Conservation (phyloP, 2,888 invertebrate genomes). For the Argyresthia goedartella region DNA sequence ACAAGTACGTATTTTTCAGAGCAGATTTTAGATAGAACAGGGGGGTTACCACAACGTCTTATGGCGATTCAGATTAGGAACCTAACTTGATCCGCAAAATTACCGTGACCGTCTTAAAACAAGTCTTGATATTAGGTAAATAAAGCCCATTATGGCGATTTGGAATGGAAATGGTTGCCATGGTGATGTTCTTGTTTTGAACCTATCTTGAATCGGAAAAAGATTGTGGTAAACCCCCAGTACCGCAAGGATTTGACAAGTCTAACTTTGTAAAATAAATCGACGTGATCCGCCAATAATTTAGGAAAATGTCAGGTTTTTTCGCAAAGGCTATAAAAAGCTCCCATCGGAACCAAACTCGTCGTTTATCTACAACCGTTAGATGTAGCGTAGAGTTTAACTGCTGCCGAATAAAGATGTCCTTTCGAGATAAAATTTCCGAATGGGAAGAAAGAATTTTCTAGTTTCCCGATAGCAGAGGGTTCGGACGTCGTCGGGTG, state of each 20-base stretch:
- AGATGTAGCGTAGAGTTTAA: slow-evolving; percentile 58
- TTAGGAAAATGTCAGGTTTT: background rate
- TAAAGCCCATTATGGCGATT: too few relatives aligned
- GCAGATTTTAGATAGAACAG: too few relatives aligned
- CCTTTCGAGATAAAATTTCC: slow-evolving; percentile 52
- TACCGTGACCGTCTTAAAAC: too few relatives aligned
- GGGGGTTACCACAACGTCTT: too few relatives aligned
- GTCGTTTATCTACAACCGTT: slow-evolving; percentile 37
- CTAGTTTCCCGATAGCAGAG: slow-evolving; percentile 40
- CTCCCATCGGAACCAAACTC: background rate
- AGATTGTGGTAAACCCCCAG: too few relatives aligned
- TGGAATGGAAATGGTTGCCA: too few relatives aligned
- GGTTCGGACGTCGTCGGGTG: slow-evolving; percentile 38
- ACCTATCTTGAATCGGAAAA: too few relatives aligned
- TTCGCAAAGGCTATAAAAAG: background rate
- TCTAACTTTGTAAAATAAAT: background rate
- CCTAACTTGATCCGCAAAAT: too few relatives aligned
- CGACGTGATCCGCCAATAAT: background rate
- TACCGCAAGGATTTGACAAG: background rate
- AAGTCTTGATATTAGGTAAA: too few relatives aligned
- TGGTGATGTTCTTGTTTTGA: too few relatives aligned
- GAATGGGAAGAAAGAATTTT: slow-evolving; percentile 44
- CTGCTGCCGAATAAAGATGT: slow-evolving; percentile 60
- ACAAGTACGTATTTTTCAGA: too few relatives aligned
- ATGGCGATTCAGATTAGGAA: too few relatives aligned